Evolutionary conservation across 2,113 vertebrate genomes (phyloP).

Genomic region (Bubo bubo): DNA sequence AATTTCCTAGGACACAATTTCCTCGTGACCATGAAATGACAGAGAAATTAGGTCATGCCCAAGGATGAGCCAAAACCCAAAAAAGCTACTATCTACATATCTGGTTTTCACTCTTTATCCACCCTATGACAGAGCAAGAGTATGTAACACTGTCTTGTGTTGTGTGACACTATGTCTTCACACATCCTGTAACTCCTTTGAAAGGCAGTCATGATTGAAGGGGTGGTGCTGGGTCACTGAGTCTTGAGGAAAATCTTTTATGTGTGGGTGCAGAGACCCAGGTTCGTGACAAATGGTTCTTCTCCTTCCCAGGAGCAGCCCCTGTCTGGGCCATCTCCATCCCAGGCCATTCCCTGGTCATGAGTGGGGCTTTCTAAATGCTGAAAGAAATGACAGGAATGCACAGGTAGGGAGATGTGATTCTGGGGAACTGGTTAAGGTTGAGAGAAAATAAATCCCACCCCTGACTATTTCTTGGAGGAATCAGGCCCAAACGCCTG

Average conservation of each 20-base stretch:
- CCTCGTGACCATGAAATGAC: not conserved
- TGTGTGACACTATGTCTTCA: not conserved
- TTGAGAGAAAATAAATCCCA: not conserved
- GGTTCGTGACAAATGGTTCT: not conserved
- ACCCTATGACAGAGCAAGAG: not conserved
- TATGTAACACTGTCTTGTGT: not conserved
- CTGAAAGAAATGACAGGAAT: not conserved
- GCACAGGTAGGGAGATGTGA: not conserved
- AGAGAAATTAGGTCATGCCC: not conserved
- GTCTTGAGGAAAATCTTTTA: not conserved
- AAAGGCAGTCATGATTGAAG: not conserved
- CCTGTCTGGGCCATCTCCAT: not conserved
- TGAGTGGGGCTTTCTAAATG: not conserved
- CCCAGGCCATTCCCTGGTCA: not conserved
- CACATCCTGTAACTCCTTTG: not conserved
- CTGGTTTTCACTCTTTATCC: not conserved
- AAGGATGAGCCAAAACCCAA: not conserved
- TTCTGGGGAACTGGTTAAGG: not conserved
- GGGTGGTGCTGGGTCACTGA: not conserved
- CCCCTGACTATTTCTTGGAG: not conserved
- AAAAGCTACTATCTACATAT: not conserved
- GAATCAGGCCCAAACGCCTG: not conserved
- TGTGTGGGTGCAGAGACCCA: fast-evolving
- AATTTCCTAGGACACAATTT: not conserved
- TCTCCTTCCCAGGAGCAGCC: not conserved